phyloP scores from a whole-genome alignment of 1,140 invertebrate species.

The Papilio machaon region DNA sequence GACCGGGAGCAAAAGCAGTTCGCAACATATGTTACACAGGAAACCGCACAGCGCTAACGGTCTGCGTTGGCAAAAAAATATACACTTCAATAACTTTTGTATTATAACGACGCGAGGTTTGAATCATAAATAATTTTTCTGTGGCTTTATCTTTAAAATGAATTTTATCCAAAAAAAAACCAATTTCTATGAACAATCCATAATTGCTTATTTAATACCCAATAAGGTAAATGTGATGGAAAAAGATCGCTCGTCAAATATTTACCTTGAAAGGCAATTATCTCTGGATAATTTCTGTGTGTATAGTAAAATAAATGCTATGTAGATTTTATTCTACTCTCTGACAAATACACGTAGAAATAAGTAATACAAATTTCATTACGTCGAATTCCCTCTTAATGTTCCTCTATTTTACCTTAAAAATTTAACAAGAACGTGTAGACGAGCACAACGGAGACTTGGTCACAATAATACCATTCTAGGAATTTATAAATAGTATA shows the following conservation, averaged over 20 bases:
- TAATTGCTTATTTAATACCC: background rate
- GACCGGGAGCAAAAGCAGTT: background rate
- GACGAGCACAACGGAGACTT: background rate
- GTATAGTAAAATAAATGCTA: background rate
- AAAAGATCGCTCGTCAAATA: background rate
- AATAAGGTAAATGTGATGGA: background rate
- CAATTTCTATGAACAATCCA: background rate
- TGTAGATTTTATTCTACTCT: background rate
- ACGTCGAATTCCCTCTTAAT: conserved; percentile 27
- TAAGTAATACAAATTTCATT: conserved; percentile 26
- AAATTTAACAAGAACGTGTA: conserved; percentile 23
- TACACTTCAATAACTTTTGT: conserved; percentile 4
- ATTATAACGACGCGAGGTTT: background rate
- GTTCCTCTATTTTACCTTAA: conserved; percentile 25
- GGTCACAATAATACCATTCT: conserved; percentile 11
- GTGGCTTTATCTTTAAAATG: background rate
- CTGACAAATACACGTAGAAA: background rate
- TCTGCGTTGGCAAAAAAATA: background rate
- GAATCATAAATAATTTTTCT: background rate
- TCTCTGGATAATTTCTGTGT: no score
- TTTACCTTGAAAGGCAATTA: no score
- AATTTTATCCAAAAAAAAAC: background rate
- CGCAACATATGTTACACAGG: background rate
- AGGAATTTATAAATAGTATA: conserved; percentile 14
- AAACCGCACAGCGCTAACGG: conserved; percentile 18